A percentile compares a stretch with the other conserved stretches of the same genome.
Conservation (phyloP, 1,140 invertebrate genomes). For the Laupala kohalensis region DNA sequence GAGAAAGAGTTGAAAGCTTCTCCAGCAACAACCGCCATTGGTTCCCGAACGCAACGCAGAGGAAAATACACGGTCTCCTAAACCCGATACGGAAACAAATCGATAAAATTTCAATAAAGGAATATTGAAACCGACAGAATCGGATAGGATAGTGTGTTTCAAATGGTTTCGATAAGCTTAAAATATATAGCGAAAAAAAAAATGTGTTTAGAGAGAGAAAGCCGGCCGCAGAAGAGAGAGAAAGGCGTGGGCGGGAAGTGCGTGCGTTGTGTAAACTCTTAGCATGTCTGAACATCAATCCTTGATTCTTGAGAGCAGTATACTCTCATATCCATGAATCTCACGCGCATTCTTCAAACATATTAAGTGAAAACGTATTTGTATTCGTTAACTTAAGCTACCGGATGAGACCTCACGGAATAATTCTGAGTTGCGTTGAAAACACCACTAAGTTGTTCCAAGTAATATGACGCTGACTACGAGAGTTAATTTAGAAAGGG, state of each 20-base stretch:
- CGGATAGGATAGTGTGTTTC: not conserved
- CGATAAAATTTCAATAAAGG: not conserved
- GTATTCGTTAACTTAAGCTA: not conserved
- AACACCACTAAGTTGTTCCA: no score
- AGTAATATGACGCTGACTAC: no score
- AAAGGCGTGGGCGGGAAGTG: not conserved
- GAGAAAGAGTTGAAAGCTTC: no score
- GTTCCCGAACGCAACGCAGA: no score
- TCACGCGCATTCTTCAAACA: not conserved
- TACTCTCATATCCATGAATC: no score
- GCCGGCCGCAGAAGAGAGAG: not conserved
- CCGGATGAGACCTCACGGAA: not conserved
- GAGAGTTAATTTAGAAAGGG: no score
- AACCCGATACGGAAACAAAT: not conserved
- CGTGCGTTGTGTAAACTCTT: not conserved
- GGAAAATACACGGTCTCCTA: not conserved
- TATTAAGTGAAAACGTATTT: not conserved
- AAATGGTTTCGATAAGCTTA: not conserved
- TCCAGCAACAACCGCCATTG: no score
- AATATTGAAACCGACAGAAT: not conserved
- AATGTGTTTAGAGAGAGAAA: not conserved
- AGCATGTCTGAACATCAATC: no score
- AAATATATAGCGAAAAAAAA: not conserved
- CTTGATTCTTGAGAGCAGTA: no score
- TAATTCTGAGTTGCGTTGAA: no score